A percentile compares a stretch with the other conserved stretches of the same genome.
Evolutionary conservation across 2,888 invertebrate species (phyloP).

Genomic region (Dicroscelio sp.): DNA sequence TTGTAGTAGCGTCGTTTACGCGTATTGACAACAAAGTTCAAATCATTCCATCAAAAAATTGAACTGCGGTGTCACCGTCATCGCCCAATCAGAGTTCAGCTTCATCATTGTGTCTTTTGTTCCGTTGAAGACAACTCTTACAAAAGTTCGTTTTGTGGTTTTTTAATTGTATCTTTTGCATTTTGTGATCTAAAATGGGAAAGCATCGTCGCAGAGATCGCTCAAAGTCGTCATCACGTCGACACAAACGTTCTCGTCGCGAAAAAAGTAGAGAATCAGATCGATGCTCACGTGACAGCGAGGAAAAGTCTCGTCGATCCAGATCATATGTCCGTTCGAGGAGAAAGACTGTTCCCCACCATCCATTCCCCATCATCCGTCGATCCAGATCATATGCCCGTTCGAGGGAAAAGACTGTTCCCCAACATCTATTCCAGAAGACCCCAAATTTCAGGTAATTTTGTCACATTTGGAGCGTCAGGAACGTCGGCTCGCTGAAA

Average conservation of each 20-base stretch:
- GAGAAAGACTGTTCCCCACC: too few species aligned
- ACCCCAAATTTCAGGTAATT: background rate
- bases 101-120: constrained; percentile 21
- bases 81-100: background rate
- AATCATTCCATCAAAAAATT: background rate
- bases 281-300: too few species aligned
- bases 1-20: background rate
- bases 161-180: background rate
- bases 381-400: background rate
- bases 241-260: background rate
- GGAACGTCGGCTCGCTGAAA: background rate
- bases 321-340: too few species aligned
- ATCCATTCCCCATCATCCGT: too few species aligned
- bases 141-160: background rate
- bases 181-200: background rate
- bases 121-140: background rate
- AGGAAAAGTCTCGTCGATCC: too few species aligned
- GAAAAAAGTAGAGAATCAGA: background rate
- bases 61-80: background rate
- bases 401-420: background rate
- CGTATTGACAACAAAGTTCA: background rate
- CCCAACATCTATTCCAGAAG: background rate
- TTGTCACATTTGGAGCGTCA: background rate
- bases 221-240: background rate
- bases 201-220: background rate